phyloP scores from a whole-genome alignment of 1,140 invertebrate species.

The Pectinophora gossypiella region DNA sequence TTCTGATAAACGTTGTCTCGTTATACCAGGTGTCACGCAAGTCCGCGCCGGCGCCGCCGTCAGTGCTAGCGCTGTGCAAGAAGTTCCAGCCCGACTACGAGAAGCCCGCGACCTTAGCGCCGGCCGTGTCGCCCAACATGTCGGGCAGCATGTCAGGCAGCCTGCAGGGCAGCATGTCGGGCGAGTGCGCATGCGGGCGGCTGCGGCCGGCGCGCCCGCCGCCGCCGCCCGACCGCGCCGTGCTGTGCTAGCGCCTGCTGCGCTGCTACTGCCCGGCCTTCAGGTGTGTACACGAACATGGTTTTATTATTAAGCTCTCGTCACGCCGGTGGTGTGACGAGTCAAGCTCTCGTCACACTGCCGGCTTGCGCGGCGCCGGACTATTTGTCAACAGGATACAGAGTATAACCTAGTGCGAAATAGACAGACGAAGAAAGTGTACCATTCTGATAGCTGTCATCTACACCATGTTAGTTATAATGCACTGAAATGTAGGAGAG shows the following conservation, averaged over 20 bases:
- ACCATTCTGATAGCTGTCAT: too few species aligned
- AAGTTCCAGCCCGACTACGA: conserved; percentile 72
- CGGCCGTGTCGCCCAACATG: conserved; percentile 13
- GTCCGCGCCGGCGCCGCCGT: conserved; percentile 57
- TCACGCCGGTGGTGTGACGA: too few species aligned
- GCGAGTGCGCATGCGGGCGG: conserved; percentile 18
- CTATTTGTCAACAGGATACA: too few species aligned
- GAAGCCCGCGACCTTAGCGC: conserved; percentile 46
- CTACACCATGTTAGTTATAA: too few species aligned
- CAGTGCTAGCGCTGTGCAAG: conserved; percentile 69
- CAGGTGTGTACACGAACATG: too few species aligned
- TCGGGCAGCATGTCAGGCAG: background rate
- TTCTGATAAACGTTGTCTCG: background rate
- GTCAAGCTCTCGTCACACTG: too few species aligned
- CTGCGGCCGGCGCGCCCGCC: conserved; percentile 10
- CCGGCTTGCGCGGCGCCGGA: too few species aligned
- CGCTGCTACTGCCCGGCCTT: conserved; percentile 16
- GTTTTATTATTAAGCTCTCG: too few species aligned
- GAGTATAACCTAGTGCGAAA: too few species aligned
- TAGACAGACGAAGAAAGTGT: too few species aligned
- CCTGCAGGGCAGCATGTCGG: conserved; percentile 25
- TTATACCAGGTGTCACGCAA: conserved; percentile 64
- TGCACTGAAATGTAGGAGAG: too few species aligned
- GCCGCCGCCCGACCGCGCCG: conserved; percentile 28
- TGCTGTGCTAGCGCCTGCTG: conserved; percentile 35